phyloP scores from a whole-genome alignment of 2,888 invertebrate species.

The Alloscopus bannaensis region DNA sequence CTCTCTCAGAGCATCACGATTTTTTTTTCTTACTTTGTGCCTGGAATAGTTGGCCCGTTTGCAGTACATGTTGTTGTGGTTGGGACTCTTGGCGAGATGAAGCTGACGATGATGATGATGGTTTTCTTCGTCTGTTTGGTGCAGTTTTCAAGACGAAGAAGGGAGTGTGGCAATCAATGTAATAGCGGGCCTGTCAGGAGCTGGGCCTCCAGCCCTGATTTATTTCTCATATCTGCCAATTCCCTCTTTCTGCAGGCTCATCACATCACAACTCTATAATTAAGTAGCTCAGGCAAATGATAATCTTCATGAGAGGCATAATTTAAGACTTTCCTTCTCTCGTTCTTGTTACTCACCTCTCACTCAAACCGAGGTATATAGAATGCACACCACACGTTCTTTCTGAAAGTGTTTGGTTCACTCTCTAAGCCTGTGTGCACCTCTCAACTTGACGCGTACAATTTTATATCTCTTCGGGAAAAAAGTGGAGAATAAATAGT shows the following conservation, averaged over 20 bases:
- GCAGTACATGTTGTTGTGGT: not conserved
- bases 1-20: no score
- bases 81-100: not conserved
- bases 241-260: conserved; percentile 66
- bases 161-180: conserved; percentile 66
- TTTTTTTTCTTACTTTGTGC: not conserved
- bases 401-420: no score
- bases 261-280: conserved; percentile 66
- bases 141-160: conserved; percentile 58
- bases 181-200: conserved; percentile 64
- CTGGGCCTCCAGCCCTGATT: conserved; percentile 66
- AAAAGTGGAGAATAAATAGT: no score
- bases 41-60: no score
- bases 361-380: no score
- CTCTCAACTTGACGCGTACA: no score
- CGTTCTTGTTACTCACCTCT: conserved; percentile 55
- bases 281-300: conserved; percentile 65
- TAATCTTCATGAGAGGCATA: conserved; percentile 66
- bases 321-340: conserved; percentile 62
- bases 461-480: no score
- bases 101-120: conserved; percentile 40
- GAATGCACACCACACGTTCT: no score
- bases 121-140: no score
- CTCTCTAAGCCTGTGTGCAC: no score
- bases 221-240: conserved; percentile 67